Percentiles rank a stretch among this genome's conserved stretches.
Conservation (phyloP, 2,797 vertebrate genomes). For the Echeneis naucrates region DNA sequence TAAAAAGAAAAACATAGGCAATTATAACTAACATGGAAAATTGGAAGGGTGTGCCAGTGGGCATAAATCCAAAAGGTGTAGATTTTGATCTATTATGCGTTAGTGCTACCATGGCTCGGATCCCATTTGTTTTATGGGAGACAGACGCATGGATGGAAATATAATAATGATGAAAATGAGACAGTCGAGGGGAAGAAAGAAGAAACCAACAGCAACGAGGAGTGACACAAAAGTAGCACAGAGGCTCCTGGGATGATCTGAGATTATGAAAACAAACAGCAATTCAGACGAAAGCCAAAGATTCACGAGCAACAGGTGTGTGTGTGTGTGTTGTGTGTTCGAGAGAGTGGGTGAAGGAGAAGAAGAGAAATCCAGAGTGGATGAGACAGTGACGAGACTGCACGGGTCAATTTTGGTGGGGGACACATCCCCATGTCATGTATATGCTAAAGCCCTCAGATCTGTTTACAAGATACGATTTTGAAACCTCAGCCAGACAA, state of each 20-base stretch:
- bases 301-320: constrained; percentile 32
- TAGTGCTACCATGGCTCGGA: constrained; percentile 49
- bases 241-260: constrained; percentile 37
- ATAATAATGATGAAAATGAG: constrained; percentile 23
- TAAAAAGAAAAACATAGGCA: constrained; percentile 47
- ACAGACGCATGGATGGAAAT: constrained; percentile 20
- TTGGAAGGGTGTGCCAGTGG: constrained; percentile 27
- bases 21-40: constrained; percentile 50
- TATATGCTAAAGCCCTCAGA: constrained; percentile 60
- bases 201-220: background rate
- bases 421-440: constrained; percentile 54
- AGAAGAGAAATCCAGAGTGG: constrained; percentile 16
- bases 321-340: constrained; percentile 34
- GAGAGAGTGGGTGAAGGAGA: constrained; percentile 21
- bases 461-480: constrained; percentile 48
- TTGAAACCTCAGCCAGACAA: constrained; percentile 15
- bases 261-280: constrained; percentile 69
- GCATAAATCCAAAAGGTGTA: constrained; percentile 41
- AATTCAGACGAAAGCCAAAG: constrained; percentile 47
- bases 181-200: background rate
- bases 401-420: constrained; percentile 33
- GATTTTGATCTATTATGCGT: constrained; percentile 43
- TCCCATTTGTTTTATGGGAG: constrained; percentile 47
- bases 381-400: constrained; percentile 20
- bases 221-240: constrained; percentile 2